Evolutionary conservation across 2,888 invertebrate genomes (phyloP), one percentile per base, ranked within the genome.

Genomic region (Andrena fulva): DNA sequence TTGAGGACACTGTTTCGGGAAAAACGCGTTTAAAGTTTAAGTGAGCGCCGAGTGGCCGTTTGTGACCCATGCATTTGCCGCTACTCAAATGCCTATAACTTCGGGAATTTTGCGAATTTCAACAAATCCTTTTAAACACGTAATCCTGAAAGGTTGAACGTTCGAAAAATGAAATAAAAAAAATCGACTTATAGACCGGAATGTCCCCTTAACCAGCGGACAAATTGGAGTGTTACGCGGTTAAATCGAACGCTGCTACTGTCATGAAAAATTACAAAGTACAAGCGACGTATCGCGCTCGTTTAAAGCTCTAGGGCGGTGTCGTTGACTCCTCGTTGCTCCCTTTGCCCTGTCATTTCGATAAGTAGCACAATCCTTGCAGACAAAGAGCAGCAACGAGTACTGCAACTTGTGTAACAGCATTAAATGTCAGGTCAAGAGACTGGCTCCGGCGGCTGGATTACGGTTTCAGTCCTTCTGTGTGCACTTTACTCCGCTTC

Each of bases 381-480:
- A 80, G 79, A 85, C 85, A 88, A 89, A 83, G 89, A 86, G 86
- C 85, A 86, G 86, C 85, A 89, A 79, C 86, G 87, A 87, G 84
- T 85, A 81, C 80, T 76, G 68, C 63, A 78, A 86, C 88, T 87
- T 89, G 87, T 87, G 87, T 62, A 87, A 88, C 83, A 85, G 82
- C 85, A 81, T 87, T 87, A 87, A 87, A 87, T 87, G 87, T 89
- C 87, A 87, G 87, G 89, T 91, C 91, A 88, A 90, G 90, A 90
- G 91, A 92, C 89, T 88, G 91, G 89, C 85, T 82, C 72, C 72
- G 77, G 72, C 48, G 74, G 81, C 52, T 54, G 79, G 69, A 79
- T 75, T 80, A 80, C 72, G 50, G 83, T 77, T 68, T 71, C 72
- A 67, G 27, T 33, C 70, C 48, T 76, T 82, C 50, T 52, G 35